Evolutionary conservation across 2,113 vertebrate species (phyloP).

Genomic region (Diphyllodes magnificus): DNA sequence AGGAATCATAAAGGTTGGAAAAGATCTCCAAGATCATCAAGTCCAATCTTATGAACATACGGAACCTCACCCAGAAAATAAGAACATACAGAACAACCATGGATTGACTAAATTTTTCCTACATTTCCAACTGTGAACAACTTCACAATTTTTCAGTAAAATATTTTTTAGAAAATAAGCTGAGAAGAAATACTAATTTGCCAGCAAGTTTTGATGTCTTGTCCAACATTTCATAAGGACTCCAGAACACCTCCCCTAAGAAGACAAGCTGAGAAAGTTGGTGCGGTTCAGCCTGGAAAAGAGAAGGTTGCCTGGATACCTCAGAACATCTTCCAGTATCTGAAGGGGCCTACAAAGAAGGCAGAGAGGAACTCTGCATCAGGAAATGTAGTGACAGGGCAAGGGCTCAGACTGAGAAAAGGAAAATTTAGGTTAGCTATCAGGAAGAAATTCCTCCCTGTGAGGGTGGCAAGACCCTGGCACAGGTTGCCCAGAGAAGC

Average conservation of each 20-base stretch:
- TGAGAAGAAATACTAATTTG: not conserved
- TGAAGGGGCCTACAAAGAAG: not conserved
- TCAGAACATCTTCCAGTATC: not conserved
- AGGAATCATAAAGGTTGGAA: not conserved
- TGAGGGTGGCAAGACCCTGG: not conserved
- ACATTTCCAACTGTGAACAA: not conserved
- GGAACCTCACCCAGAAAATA: not conserved
- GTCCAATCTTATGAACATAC: not conserved
- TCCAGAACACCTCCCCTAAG: not conserved
- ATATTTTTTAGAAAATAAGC: not conserved
- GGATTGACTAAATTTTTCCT: not conserved
- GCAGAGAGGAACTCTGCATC: not conserved
- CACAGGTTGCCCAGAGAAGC: not conserved
- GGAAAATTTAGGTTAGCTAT: not conserved
- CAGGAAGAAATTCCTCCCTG: not conserved
- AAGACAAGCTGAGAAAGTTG: not conserved
- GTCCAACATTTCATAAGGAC: not conserved
- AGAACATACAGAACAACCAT: not conserved
- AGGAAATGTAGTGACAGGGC: not conserved
- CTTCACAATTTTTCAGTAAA: not conserved
- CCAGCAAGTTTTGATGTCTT: not conserved
- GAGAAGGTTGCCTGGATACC: not conserved
- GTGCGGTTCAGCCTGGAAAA: not conserved
- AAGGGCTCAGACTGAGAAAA: not conserved
- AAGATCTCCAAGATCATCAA: not conserved